A percentile compares a stretch with the other conserved stretches of the same genome.
phyloP scores from a whole-genome alignment of 2,888 invertebrate genomes.

The Rhingia rostrata region DNA sequence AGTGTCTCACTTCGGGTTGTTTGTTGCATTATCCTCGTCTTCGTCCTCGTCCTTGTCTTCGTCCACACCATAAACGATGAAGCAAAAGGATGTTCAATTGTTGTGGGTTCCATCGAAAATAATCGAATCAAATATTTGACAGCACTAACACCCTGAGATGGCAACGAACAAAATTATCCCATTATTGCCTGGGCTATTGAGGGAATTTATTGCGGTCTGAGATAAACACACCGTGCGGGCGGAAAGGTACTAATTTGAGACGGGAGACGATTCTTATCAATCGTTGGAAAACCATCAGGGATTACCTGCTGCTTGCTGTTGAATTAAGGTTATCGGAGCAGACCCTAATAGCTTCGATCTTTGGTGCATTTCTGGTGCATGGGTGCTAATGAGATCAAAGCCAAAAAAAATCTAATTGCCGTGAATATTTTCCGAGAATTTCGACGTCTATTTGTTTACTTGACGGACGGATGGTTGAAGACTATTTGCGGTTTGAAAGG shows the following conservation, averaged over 20 bases:
- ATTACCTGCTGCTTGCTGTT: slow-evolving; percentile 69
- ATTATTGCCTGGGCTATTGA: slow-evolving; percentile 49
- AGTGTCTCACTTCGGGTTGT: slow-evolving; percentile 68
- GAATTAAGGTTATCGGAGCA: slow-evolving; percentile 55
- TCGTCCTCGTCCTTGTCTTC: neutral
- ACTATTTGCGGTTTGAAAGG: slow-evolving; percentile 44
- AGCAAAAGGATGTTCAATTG: slow-evolving; percentile 66
- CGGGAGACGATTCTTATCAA: slow-evolving; percentile 63
- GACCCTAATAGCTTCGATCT: slow-evolving; percentile 57
- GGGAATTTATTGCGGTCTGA: slow-evolving; percentile 72
- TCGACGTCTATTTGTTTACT: slow-evolving; percentile 38
- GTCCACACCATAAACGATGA: neutral
- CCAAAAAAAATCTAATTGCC: slow-evolving; percentile 49
- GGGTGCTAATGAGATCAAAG: slow-evolving; percentile 71
- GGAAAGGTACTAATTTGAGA: slow-evolving; percentile 66
- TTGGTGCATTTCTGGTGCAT: slow-evolving; percentile 4
- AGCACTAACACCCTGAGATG: slow-evolving; percentile 48
- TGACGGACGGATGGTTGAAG: neutral
- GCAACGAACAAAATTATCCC: slow-evolving; percentile 52
- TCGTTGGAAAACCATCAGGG: slow-evolving; percentile 44
- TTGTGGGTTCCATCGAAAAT: slow-evolving; percentile 70
- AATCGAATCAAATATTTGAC: slow-evolving; percentile 74
- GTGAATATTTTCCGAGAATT: slow-evolving; percentile 48
- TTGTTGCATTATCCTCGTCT: slow-evolving; percentile 60
- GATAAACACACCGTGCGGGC: slow-evolving; percentile 69